phyloP scores from a whole-genome alignment of 2,888 invertebrate genomes.

The Metacarcinus magister region DNA sequence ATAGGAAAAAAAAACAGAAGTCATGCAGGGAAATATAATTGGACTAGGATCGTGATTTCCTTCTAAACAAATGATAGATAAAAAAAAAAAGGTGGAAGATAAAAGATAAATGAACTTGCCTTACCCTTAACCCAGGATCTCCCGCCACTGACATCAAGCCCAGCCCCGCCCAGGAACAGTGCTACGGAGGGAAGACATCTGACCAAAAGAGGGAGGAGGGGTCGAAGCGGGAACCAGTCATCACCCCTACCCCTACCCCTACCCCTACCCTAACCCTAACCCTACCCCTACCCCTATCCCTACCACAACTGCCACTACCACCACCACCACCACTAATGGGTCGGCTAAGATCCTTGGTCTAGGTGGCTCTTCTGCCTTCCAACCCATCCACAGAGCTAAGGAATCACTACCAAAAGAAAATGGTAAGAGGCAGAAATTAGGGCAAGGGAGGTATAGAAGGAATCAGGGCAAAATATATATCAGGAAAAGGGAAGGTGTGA shows the following conservation, averaged over 20 bases:
- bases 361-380: conserved; percentile 73
- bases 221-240: conserved; percentile 61
- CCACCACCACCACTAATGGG: conserved; percentile 69
- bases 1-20: neutral
- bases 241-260: conserved; percentile 37
- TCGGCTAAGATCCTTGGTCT: conserved; percentile 72
- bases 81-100: too few species aligned
- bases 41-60: neutral
- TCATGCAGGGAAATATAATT: neutral
- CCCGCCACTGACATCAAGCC: conserved; percentile 73
- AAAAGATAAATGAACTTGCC: neutral
- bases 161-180: conserved; percentile 66
- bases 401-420: conserved; percentile 70
- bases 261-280: too few species aligned
- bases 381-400: conserved; percentile 66
- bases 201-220: conserved; percentile 77
- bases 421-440: conserved; percentile 50
- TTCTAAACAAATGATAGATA: neutral
- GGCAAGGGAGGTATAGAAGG: neutral
- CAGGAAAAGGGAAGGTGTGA: neutral
- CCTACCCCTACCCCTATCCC: too few species aligned
- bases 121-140: neutral
- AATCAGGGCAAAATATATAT: neutral
- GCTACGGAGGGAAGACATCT: conserved; percentile 70
- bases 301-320: conserved; percentile 37